phyloP scores from a whole-genome alignment of 1,140 invertebrate species.

The Asbolus verrucosus region DNA sequence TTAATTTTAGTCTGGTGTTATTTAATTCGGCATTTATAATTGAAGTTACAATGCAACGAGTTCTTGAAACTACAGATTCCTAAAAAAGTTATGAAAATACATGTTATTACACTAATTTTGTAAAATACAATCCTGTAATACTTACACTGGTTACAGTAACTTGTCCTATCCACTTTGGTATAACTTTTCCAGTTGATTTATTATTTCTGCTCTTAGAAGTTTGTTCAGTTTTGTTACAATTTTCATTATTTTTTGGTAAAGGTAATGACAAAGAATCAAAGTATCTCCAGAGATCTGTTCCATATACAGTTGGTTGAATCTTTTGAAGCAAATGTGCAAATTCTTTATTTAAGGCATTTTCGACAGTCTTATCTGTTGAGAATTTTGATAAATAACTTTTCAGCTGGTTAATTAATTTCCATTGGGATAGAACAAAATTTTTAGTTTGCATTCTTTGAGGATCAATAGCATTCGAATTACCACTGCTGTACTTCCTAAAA shows the following conservation, averaged over 20 bases:
- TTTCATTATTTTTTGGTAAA: too few relatives aligned
- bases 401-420: slow-evolving; percentile 67
- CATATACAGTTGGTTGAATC: slow-evolving; percentile 63
- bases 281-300: slow-evolving; percentile 49
- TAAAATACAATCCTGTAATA: neutral
- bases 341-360: slow-evolving; percentile 68
- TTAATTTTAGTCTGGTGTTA: slow-evolving; percentile 44
- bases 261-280: slow-evolving; percentile 16
- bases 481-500: slow-evolving; percentile 14
- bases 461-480: slow-evolving; percentile 57
- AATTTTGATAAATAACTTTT: slow-evolving; percentile 67
- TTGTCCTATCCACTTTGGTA: slow-evolving; percentile 20
- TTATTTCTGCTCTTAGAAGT: too few relatives aligned
- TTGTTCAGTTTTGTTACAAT: too few relatives aligned
- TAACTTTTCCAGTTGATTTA: slow-evolving; percentile 7
- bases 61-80: slow-evolving; percentile 27
- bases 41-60: slow-evolving; percentile 13
- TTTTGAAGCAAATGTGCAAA: slow-evolving; percentile 68
- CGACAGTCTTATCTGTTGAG: slow-evolving; percentile 66
- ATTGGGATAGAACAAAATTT: slow-evolving; percentile 67
- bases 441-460: slow-evolving; percentile 59
- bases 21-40: neutral
- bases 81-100: slow-evolving; percentile 19
- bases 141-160: neutral
- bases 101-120: neutral